These are phyloP conservation scores for Sebastes hubbsi DNA, from an alignment of 2,797 vertebrate species.

Conservation along the genomic window DNA sequence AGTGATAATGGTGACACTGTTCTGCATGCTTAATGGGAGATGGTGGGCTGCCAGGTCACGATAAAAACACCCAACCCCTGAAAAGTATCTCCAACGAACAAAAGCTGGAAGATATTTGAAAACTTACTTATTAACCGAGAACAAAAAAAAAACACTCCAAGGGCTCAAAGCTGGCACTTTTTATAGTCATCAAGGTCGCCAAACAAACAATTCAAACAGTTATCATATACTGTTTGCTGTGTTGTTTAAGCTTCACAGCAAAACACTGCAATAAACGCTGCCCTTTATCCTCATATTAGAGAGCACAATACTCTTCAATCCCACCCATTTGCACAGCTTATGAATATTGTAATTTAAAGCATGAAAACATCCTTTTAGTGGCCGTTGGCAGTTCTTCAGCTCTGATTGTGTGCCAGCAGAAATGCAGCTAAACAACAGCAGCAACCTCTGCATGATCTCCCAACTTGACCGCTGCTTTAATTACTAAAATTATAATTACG, in stretches of 20 bases:
- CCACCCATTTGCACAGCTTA: slow-evolving; percentile 60
- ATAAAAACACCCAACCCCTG: slow-evolving; percentile 23
- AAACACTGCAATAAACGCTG: slow-evolving; percentile 57
- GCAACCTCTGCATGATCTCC: slow-evolving; percentile 66
- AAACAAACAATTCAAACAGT: slow-evolving; percentile 44
- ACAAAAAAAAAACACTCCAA: background rate
- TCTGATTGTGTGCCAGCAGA: slow-evolving; percentile 60
- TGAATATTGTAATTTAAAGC: slow-evolving; percentile 75
- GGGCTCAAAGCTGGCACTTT: slow-evolving; percentile 20
- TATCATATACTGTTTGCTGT: slow-evolving; percentile 28
- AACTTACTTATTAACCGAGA: slow-evolving; percentile 23
- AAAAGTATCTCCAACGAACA: slow-evolving; percentile 23
- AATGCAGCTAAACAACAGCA: slow-evolving; percentile 61
- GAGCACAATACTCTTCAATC: slow-evolving; percentile 56
- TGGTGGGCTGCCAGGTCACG: slow-evolving; percentile 49
- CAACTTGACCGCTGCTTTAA: slow-evolving; percentile 75
- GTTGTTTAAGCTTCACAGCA: slow-evolving; percentile 42
- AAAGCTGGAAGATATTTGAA: slow-evolving; percentile 43
- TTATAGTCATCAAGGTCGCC: slow-evolving; percentile 33
- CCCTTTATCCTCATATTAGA: slow-evolving; percentile 62
- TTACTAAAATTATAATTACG: slow-evolving; percentile 71
- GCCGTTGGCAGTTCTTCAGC: slow-evolving; percentile 59
- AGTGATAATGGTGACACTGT: slow-evolving; percentile 37
- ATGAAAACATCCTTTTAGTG: slow-evolving; percentile 68
- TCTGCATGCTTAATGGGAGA: slow-evolving; percentile 46